Conservation (phyloP, 37 sponge, comb jelly and placozoan genomes). For the Ianthella basta region DNA sequence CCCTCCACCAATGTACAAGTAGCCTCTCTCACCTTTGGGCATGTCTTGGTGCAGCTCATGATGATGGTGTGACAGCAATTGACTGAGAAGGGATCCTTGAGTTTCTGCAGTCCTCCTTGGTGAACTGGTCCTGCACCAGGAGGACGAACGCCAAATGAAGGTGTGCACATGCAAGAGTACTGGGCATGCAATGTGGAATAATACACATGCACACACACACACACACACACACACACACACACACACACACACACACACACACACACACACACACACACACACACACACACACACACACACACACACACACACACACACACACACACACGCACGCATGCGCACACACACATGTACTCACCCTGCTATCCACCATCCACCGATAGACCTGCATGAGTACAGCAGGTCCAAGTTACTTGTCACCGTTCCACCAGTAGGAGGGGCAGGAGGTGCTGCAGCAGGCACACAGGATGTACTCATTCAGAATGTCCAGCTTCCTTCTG, state of each 20-base stretch:
- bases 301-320: constrained; percentile 25
- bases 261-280: constrained; percentile 25
- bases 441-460: constrained; percentile 97
- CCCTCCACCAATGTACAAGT: too few species aligned
- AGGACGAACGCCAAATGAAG: too few species aligned
- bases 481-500: constrained; percentile 89
- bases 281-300: constrained; percentile 1
- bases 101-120: constrained; percentile 82
- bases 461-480: constrained; percentile 98
- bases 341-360: constrained; percentile 46
- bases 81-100: constrained; percentile 91
- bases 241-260: constrained; percentile 9
- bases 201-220: neutral
- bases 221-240: constrained; percentile 1
- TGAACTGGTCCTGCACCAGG: constrained; percentile 74
- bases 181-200: too few species aligned
- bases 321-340: constrained; percentile 25
- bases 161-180: too few species aligned
- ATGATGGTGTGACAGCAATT: constrained; percentile 97
- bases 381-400: constrained; percentile 96
- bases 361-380: constrained; percentile 93
- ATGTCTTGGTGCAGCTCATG: constrained; percentile 98
- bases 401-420: constrained; percentile 97
- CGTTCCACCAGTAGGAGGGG: constrained; percentile 98
- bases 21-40: constrained; percentile 81